Conservation (phyloP, 2,888 invertebrate genomes). For the Embidobia sp. region DNA sequence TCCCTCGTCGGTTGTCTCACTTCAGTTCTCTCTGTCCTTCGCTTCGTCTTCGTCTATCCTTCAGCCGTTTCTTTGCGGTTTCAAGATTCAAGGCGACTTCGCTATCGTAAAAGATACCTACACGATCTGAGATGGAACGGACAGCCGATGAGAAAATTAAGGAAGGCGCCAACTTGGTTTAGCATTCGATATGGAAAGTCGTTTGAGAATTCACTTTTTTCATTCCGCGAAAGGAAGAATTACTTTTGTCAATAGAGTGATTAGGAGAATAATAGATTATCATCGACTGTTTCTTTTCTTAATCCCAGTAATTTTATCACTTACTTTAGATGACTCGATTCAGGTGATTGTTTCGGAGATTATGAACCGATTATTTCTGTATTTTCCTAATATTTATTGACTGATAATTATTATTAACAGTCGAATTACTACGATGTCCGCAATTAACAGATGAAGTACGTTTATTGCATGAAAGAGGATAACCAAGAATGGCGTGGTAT, state of each 20-base stretch:
- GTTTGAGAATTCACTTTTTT: constrained; percentile 4
- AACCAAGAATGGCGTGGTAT: neutral
- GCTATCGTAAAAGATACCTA: constrained; percentile 67
- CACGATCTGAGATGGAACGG: constrained; percentile 60
- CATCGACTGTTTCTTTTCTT: too few species aligned
- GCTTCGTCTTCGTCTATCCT: constrained; percentile 28
- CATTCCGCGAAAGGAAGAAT: too few species aligned
- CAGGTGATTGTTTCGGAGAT: too few species aligned
- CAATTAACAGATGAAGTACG: too few species aligned
- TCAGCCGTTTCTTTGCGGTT: constrained; percentile 57
- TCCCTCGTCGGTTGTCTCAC: constrained; percentile 34
- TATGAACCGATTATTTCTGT: too few species aligned
- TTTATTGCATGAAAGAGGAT: neutral
- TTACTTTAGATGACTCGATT: too few species aligned
- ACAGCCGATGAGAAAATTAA: constrained; percentile 64
- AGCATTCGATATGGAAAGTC: constrained; percentile 43
- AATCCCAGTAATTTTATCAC: too few species aligned
- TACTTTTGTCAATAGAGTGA: too few species aligned
- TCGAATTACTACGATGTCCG: too few species aligned
- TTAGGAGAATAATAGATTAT: too few species aligned
- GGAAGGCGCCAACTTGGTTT: constrained; percentile 52
- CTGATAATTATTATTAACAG: neutral
- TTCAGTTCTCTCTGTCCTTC: constrained; percentile 29
- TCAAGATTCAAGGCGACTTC: constrained; percentile 62
- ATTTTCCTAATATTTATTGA: too few species aligned